phyloP scores from a whole-genome alignment of 2,113 vertebrate species.

The Peromyscus maniculatus region DNA sequence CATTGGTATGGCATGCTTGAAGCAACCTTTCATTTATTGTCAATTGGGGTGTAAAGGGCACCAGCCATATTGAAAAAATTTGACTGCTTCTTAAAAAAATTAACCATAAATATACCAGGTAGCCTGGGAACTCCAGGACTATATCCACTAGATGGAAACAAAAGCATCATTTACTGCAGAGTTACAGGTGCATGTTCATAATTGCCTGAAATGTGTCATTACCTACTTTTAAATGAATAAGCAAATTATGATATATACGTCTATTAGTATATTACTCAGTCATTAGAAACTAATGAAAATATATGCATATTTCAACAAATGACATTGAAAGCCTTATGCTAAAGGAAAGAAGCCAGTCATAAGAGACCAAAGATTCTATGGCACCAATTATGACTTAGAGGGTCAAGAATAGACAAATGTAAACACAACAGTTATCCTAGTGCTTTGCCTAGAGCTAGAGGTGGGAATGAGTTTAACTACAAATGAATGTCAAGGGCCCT shows the following conservation, averaged over 20 bases:
- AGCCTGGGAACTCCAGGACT: not conserved
- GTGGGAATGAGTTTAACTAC: not conserved
- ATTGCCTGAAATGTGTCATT: not conserved
- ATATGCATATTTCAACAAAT: not conserved
- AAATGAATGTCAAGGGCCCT: not conserved
- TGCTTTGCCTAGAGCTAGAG: not conserved
- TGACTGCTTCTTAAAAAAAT: not conserved
- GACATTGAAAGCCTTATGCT: not conserved
- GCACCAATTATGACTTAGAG: not conserved
- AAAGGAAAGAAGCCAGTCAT: not conserved
- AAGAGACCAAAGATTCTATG: not conserved
- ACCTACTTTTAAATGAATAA: not conserved
- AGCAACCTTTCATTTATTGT: not conserved
- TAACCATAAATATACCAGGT: not conserved
- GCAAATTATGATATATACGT: not conserved
- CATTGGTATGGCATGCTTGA: not conserved
- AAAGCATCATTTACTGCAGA: not conserved
- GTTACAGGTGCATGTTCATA: not conserved
- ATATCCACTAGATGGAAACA: not conserved
- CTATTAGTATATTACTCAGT: not conserved
- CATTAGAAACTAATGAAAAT: not conserved
- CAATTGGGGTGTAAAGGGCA: not conserved
- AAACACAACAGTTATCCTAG: not conserved
- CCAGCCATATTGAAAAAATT: not conserved
- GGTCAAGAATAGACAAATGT: not conserved